These are phyloP conservation scores for Gallinago undulata DNA, from an alignment of 2,113 vertebrate genomes.

Conservation along the genomic window DNA sequence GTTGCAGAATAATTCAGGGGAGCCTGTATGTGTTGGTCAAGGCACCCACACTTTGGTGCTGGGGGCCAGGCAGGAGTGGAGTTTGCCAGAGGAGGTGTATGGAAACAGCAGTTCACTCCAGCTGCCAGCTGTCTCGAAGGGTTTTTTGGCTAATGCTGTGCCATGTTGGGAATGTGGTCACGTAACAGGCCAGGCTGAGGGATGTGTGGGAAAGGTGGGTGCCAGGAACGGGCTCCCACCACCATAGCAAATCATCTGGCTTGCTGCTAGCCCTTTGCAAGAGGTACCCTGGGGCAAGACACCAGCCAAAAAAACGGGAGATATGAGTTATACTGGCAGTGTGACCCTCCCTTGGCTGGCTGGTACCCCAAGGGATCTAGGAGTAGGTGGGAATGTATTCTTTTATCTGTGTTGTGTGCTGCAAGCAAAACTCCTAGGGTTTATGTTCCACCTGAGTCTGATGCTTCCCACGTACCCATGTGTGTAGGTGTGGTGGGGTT, in stretches of 20 bases:
- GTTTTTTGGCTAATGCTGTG: neutral
- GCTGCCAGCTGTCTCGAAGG: neutral
- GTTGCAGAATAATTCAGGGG: neutral
- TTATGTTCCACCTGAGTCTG: neutral
- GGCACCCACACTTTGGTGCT: accelerated
- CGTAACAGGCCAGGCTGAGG: neutral
- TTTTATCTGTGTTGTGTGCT: neutral
- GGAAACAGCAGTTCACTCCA: neutral
- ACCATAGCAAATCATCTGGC: neutral
- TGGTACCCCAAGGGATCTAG: neutral
- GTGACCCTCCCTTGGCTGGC: neutral
- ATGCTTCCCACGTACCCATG: accelerated
- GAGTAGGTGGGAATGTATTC: neutral
- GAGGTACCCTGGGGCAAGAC: neutral
- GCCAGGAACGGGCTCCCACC: neutral
- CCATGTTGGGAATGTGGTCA: neutral
- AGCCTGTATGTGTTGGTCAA: accelerated
- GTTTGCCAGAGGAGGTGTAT: neutral
- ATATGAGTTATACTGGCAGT: neutral
- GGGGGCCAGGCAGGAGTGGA: neutral
- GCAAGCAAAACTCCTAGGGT: neutral
- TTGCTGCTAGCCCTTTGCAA: neutral
- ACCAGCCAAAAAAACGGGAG: neutral
- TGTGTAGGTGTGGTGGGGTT: neutral
- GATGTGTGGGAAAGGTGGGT: neutral